Percentiles rank a stretch among this genome's conserved stretches.
phyloP scores from a whole-genome alignment of 2,113 vertebrate species.

The Penelope pileata region DNA sequence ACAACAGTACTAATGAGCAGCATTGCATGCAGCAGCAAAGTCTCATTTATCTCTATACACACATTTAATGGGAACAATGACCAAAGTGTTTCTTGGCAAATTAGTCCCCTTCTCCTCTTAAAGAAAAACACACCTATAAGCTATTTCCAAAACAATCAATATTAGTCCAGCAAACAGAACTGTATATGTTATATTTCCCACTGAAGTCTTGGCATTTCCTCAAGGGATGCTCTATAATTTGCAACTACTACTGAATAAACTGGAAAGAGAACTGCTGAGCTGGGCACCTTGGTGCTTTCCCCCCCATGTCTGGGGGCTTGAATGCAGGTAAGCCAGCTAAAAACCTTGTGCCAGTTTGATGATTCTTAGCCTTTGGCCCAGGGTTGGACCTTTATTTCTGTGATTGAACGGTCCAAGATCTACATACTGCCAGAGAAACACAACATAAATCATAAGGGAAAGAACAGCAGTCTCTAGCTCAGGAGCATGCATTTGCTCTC shows the following conservation, averaged over 20 bases:
- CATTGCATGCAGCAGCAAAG: neutral
- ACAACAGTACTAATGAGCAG: neutral
- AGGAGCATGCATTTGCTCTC: neutral
- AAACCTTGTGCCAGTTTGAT: neutral
- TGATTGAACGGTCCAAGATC: neutral
- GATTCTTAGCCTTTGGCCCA: neutral
- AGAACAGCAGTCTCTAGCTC: neutral
- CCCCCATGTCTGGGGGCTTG: neutral
- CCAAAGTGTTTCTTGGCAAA: slow-evolving; percentile 51
- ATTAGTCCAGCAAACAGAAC: slow-evolving; percentile 30
- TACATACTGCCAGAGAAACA: neutral
- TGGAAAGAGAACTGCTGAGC: neutral
- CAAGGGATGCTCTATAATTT: neutral
- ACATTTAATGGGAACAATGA: slow-evolving; percentile 43
- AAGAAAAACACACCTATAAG: slow-evolving; percentile 34
- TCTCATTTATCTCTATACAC: slow-evolving; percentile 15
- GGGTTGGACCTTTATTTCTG: neutral
- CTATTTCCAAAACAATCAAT: slow-evolving; percentile 51
- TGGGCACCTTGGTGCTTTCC: neutral
- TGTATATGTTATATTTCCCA: neutral
- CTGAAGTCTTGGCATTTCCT: neutral
- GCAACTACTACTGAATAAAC: neutral
- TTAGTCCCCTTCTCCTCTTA: neutral
- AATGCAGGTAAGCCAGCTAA: neutral
- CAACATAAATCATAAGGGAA: neutral